Evolutionary conservation across 2,797 vertebrate genomes (phyloP), one percentile per base, ranked within the genome.

Genomic region (Notolepis coatsorum): DNA sequence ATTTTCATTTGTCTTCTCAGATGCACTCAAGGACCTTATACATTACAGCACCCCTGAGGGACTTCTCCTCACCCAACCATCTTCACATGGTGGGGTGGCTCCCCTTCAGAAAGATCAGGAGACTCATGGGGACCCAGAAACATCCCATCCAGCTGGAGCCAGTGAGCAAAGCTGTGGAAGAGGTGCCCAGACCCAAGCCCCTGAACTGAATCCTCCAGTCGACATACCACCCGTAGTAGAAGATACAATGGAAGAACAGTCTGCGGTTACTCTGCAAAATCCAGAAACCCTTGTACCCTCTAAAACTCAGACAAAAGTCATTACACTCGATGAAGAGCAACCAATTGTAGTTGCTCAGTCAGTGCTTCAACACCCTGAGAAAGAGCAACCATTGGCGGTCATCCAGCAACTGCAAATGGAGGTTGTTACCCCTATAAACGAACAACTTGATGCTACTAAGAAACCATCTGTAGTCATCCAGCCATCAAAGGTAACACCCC

Each of bases 151-250:
- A 18, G 21, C 47, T n/a, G 5, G 2, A 20, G 38, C 12, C 15
- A 31, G 31, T 17, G 62, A 27, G 15, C 3, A 2, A 25, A 31
- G 3, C 1, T 18, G 2, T 51, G 45, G 28, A 58, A 23, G 21
- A 13, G 25, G n/a, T 48, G n/a, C 5, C 5, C 52, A 45, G 12
- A 68, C 39, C 10, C 65, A 71, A 1, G 45, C 31, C 20, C 25
- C 68, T 60, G 57, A 58, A 20, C 15, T 54, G 17, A 46, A 56
- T 60, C 42, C 65, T 24, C 1, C 46, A 10, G 57, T 76, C 12
- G 41, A 63, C 54, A 65, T 75, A 64, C 31, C 62, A 0, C 27
- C 68, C 68, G 45, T 49, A 30, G 7, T 48, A 41, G 64, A 42
- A 4, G 33, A 55, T 21, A n/a, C n/a, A n/a, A n/a, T n/a, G n/a